Evolutionary conservation across 1,140 invertebrate species (phyloP).

Genomic region (Formica exsecta): DNA sequence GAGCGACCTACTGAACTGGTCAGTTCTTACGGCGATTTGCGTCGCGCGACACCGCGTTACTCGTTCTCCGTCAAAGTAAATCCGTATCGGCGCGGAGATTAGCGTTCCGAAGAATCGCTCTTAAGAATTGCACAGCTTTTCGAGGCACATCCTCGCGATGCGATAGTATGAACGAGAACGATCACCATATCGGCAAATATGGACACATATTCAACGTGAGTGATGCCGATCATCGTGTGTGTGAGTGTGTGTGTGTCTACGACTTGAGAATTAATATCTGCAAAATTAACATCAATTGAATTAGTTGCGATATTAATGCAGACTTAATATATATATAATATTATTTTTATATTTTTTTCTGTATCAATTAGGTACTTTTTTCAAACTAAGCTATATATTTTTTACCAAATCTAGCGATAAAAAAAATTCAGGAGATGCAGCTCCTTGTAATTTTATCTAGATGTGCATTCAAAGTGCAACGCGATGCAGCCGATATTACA

Average conservation of each 20-base stretch:
- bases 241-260: neutral
- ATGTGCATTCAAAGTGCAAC: no score
- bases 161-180: conserved; percentile 39
- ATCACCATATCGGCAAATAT: conserved; percentile 33
- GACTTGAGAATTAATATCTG: neutral
- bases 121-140: neutral
- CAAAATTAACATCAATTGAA: neutral
- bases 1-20: conserved; percentile 57
- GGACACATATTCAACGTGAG: conserved; percentile 50
- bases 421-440: no score
- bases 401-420: no score
- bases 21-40: conserved; percentile 70
- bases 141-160: neutral
- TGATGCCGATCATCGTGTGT: neutral
- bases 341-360: no score
- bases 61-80: neutral
- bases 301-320: no score
- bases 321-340: no score
- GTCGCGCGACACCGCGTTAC: neutral
- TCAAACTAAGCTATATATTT: no score
- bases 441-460: no score
- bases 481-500: no score
- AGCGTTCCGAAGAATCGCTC: neutral
- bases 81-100: neutral
- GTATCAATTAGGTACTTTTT: no score